A percentile compares a stretch with the other conserved stretches of the same genome.
Conservation (phyloP, 2,113 vertebrate species). For the Tupaia tana region DNA sequence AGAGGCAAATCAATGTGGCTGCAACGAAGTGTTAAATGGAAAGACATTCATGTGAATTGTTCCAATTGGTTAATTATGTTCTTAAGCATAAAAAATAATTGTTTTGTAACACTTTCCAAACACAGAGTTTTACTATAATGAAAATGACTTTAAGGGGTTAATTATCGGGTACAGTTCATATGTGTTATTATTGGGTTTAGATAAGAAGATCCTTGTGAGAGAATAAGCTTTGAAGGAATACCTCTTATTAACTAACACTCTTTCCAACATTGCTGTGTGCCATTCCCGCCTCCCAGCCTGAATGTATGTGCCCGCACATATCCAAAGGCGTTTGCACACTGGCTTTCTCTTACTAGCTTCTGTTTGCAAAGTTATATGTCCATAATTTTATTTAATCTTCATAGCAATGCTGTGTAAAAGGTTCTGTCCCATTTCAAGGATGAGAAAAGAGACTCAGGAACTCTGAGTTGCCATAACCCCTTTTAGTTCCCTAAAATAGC, state of each 20-base stretch:
- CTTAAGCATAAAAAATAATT: not conserved
- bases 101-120: not conserved
- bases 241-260: not conserved
- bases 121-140: not conserved
- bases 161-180: not conserved
- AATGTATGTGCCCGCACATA: no score
- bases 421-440: not conserved
- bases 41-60: not conserved
- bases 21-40: no score
- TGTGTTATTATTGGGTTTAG: not conserved
- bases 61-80: not conserved
- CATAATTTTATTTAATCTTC: not conserved
- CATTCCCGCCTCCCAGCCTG: not conserved
- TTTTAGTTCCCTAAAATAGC: not conserved
- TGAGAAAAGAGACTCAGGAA: slow-evolving; percentile 1
- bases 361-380: not conserved
- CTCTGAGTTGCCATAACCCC: not conserved
- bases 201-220: not conserved
- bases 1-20: not conserved
- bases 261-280: not conserved
- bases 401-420: not conserved
- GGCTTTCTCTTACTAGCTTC: not conserved
- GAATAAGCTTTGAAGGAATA: not conserved
- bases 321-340: not conserved
- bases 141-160: not conserved